Percentiles rank a stretch among this genome's conserved stretches.
phyloP scores from a whole-genome alignment of 2,113 vertebrate species.

The Hippolais icterina region DNA sequence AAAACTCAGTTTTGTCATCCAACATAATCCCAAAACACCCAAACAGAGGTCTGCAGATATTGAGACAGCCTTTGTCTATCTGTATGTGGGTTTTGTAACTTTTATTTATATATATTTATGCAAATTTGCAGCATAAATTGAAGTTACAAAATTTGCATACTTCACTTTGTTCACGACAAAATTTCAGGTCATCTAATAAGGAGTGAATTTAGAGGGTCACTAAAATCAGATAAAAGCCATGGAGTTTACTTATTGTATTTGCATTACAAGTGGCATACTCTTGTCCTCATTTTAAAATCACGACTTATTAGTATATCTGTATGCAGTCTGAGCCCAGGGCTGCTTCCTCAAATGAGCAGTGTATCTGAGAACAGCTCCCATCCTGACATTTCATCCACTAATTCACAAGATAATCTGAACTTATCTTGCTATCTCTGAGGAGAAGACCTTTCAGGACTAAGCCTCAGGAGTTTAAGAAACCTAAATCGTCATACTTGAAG shows the following conservation, averaged over 20 bases:
- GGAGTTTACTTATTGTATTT: neutral
- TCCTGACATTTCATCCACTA: neutral
- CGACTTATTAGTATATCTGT: neutral
- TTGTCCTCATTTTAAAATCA: neutral
- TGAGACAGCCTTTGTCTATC: neutral
- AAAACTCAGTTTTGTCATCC: neutral
- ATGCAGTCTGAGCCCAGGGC: neutral
- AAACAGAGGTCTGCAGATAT: neutral
- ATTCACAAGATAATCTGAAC: neutral
- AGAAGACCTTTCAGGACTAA: neutral
- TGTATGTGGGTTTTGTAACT: neutral
- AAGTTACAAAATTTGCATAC: neutral
- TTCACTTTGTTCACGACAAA: neutral
- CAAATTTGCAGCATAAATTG: neutral
- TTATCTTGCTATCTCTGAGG: neutral
- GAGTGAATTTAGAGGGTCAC: neutral
- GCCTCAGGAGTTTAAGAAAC: neutral
- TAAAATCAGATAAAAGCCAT: neutral
- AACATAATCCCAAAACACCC: neutral
- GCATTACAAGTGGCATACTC: neutral
- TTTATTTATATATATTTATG: neutral
- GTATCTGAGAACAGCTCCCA: neutral
- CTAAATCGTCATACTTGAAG: neutral
- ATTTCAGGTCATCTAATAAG: neutral
- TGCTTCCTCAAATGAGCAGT: neutral